Evolutionary conservation across 37 sponge, comb jelly and placozoan species (phyloP), one percentile per base, ranked within the genome.

Genomic region (Halisarca cf. caerulea): DNA sequence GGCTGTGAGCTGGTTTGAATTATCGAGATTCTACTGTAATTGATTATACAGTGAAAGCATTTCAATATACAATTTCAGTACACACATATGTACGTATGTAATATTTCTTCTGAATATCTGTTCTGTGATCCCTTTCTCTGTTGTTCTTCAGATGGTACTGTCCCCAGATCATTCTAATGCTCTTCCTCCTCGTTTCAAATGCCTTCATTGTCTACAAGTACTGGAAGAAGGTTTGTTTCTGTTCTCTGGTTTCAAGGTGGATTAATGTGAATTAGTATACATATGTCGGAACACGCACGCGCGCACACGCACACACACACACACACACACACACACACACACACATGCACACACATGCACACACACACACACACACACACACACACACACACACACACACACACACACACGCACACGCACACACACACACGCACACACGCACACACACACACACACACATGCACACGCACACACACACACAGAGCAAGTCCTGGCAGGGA

Each of bases 401-500:
- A n/a, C n/a, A n/a, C n/a, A n/a, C n/a, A n/a, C 30, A 37, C 25
- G 17, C 57, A 6, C 28, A 18, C 18, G 9, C 11, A 15, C 27
- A 7, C 18, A 64, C 40, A 18, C 42, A 36, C 32, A 83, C 30
- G 18, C 23, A 9, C 51, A 32, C 7, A 51, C 25, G 36, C 37
- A 27, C 21, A 18, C 68, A n/a, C 33, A 3, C 32, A 15, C 36
- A 28, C 37, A 2, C 7, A 32, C 37, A 3, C 33, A 32, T 58
- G 30, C 33, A 21, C 66, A 64, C 28, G 27, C 28, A 8, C 23
- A 20, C 24, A 25, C 41, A 11, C 45, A 14, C 24, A n/a, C 60
- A 87, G 81, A 53, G 84, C 33, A 66, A 70, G 41, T 40, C 39
- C 1, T 90, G 91, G 91, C 79, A 86, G 20, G 91, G 91, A 2